Percentiles rank a stretch among this genome's conserved stretches.
Conservation (phyloP, 2,888 invertebrate genomes). For the Pocota personata region DNA sequence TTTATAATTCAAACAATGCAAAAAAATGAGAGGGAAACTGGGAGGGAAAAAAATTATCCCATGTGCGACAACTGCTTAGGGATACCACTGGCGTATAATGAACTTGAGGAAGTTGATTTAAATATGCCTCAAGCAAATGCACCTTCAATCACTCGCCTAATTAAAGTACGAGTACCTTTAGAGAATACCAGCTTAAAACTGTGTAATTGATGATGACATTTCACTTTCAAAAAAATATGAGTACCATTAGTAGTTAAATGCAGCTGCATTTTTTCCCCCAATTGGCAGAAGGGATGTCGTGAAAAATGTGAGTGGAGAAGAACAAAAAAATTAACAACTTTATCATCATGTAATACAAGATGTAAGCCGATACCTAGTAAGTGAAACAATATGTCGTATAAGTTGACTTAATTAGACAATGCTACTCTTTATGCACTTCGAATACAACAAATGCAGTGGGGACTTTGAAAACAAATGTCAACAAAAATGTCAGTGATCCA, state of each 20-base stretch:
- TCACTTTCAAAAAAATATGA: conserved; percentile 21
- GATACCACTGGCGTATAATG: background rate
- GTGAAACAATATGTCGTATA: conserved; percentile 57
- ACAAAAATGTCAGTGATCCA: background rate
- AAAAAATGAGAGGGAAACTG: conserved; percentile 17
- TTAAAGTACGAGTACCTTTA: conserved; percentile 68
- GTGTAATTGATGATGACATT: conserved; percentile 66
- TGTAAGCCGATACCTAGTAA: conserved; percentile 57
- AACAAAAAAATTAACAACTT: conserved; percentile 44
- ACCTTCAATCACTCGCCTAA: conserved; percentile 72
- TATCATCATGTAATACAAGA: conserved; percentile 55
- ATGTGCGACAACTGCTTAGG: conserved; percentile 38
- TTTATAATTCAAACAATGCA: conserved; percentile 49
- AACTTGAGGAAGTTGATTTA: conserved; percentile 12
- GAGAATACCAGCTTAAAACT: conserved; percentile 10
- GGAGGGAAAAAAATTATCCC: background rate
- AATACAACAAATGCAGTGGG: background rate
- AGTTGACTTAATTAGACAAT: conserved; percentile 51
- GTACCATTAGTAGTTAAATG: conserved; percentile 16
- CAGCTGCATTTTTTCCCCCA: conserved; percentile 64
- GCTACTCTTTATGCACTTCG: conserved; percentile 14
- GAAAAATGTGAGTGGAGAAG: background rate
- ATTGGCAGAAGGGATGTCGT: conserved; percentile 56
- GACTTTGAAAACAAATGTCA: background rate
- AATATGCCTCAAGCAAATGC: conserved; percentile 50